Evolutionary conservation across 2,888 invertebrate genomes (phyloP).

Genomic region (Lydus trimaculatus): DNA sequence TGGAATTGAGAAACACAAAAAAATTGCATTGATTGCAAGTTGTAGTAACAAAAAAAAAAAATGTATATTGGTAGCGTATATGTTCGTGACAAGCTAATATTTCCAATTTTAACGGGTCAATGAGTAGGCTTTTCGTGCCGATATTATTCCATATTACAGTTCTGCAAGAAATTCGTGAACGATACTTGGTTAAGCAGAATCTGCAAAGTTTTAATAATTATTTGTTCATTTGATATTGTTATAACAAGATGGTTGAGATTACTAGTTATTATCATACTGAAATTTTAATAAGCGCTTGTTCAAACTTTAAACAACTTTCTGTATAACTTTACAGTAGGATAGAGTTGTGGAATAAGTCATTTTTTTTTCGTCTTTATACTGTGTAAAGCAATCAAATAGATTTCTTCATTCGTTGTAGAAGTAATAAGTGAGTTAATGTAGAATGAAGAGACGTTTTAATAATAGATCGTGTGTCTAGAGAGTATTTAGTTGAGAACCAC

Average conservation of each 20-base stretch:
- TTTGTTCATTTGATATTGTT: too few species aligned
- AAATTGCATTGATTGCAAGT: slow-evolving; percentile 35
- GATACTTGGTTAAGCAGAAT: background rate
- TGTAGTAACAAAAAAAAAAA: background rate
- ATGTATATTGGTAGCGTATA: slow-evolving; percentile 33
- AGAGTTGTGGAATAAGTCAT: too few species aligned
- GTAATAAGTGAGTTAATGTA: background rate
- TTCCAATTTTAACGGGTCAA: slow-evolving; percentile 41
- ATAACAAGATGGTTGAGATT: too few species aligned
- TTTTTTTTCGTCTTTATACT: too few species aligned
- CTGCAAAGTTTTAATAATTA: background rate
- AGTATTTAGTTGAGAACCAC: slow-evolving; percentile 21
- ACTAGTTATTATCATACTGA: background rate
- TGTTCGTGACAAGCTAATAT: slow-evolving; percentile 45
- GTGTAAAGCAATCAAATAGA: background rate
- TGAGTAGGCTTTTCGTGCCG: background rate
- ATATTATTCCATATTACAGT: too few species aligned
- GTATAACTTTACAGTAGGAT: too few species aligned
- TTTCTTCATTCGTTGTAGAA: background rate
- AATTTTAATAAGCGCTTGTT: background rate
- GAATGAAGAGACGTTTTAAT: background rate
- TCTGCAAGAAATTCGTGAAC: background rate
- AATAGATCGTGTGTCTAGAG: background rate
- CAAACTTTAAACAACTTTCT: background rate
- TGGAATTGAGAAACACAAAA: slow-evolving; percentile 11